Conservation (phyloP, 2,797 vertebrate genomes). For the Astyanax mexicanus region DNA sequence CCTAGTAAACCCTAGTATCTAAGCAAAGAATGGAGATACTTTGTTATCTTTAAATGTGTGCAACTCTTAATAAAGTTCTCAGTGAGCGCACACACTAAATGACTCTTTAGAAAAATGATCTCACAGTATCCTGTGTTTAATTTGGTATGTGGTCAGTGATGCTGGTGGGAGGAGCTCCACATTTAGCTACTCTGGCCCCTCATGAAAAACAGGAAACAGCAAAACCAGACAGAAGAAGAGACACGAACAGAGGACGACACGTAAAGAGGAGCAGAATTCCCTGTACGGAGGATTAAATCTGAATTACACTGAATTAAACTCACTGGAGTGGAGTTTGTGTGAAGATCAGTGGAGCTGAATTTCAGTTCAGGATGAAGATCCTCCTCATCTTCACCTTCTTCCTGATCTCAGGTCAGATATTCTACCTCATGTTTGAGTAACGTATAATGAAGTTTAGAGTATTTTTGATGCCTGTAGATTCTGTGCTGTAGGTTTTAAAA, state of each 20-base stretch:
- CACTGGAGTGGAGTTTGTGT: background rate
- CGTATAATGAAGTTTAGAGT: background rate
- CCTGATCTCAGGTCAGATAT: background rate
- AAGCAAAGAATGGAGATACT: no score
- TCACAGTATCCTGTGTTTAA: no score
- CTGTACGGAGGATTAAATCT: no score
- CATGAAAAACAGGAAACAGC: background rate
- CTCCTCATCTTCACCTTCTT: background rate
- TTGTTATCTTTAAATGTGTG: no score
- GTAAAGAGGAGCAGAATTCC: no score
- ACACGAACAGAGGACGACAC: background rate
- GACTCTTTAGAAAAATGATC: no score
- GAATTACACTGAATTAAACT: background rate
- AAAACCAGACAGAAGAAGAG: background rate
- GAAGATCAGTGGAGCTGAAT: background rate
- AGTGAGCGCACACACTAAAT: no score
- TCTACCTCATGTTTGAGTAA: background rate
- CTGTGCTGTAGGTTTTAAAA: background rate
- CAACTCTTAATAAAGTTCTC: no score
- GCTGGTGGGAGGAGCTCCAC: background rate
- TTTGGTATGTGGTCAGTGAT: background rate
- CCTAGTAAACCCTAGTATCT: no score
- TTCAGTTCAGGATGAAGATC: slow-evolving; percentile 1
- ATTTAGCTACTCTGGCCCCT: no score
- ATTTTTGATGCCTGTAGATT: background rate